Percentiles rank a stretch among this genome's conserved stretches.
phyloP scores from a whole-genome alignment of 1,140 invertebrate species.

The Rhyacophila brunnea region DNA sequence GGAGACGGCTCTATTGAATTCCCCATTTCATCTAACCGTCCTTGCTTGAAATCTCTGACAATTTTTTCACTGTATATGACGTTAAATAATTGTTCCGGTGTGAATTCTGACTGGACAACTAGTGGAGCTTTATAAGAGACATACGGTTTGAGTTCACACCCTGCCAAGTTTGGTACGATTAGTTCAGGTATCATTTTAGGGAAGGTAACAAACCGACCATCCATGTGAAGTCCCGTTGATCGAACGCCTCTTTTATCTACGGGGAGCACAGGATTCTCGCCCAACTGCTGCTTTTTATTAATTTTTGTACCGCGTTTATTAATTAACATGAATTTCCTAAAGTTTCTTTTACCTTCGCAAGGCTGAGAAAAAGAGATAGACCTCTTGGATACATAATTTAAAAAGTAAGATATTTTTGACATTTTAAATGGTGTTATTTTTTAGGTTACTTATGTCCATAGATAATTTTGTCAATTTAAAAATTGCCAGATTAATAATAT shows the following conservation, averaged over 20 bases:
- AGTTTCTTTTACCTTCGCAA: slow-evolving; percentile 72
- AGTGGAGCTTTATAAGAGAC: slow-evolving; percentile 82
- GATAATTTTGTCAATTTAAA: too few relatives aligned
- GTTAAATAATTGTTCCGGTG: slow-evolving; percentile 81
- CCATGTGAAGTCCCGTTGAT: slow-evolving; percentile 53
- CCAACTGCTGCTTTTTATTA: slow-evolving; percentile 61
- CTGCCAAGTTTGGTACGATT: slow-evolving; percentile 85
- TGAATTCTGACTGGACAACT: slow-evolving; percentile 76
- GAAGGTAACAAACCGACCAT: slow-evolving; percentile 62
- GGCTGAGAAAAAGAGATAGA: slow-evolving; percentile 59
- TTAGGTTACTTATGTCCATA: too few relatives aligned
- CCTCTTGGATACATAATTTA: slow-evolving; percentile 47
- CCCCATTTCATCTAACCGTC: slow-evolving; percentile 69
- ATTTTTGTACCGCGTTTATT: slow-evolving; percentile 70
- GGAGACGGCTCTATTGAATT: slow-evolving; percentile 68
- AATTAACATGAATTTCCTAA: slow-evolving; percentile 70
- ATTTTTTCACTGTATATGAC: slow-evolving; percentile 82
- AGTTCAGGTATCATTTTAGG: slow-evolving; percentile 92
- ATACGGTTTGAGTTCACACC: slow-evolving; percentile 85
- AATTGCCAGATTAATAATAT: too few relatives aligned
- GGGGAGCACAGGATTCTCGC: slow-evolving; percentile 61
- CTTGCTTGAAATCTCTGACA: slow-evolving; percentile 69
- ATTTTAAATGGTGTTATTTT: slow-evolving; percentile 29
- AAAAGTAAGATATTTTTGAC: slow-evolving; percentile 42
- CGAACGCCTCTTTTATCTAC: slow-evolving; percentile 67